Evolutionary conservation across 1,140 invertebrate species (phyloP), one percentile per base, ranked within the genome.

Genomic region (Archivesica marissinica): DNA sequence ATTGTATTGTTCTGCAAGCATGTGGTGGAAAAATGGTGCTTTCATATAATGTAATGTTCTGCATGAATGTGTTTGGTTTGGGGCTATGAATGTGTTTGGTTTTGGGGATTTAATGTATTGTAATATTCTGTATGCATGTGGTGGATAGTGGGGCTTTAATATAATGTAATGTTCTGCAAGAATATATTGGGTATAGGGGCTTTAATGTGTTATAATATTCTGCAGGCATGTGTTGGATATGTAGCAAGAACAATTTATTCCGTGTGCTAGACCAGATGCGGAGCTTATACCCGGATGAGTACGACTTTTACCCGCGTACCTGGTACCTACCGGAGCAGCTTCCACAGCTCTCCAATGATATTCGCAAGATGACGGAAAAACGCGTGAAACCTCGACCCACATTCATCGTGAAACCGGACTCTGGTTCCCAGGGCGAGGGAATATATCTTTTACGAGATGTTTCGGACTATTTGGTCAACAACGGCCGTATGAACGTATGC

Each of bases 401-500:
- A 61, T 95, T 91, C 86, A 95, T 95, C 77, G 93, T 95, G 15
- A 95, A 95, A 87, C 95, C 95, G 7, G 94, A 95, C 86, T 91
- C 90, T 81, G 95, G 95, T 17, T 93, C 94, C 20, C 95, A 95
- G 84, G 95, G 95, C 0, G 94, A 94, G 6, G 95, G 95, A 15
- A 95, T 95, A 56, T 95, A 95, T 85, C 83, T 95, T 13, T 91
- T 95, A 6, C 87, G 92, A 15, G 93, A 94, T 28, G 91, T 94
- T 3, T 80, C 87, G 15, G 90, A 94, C 28, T 94, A 95, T 72
- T 86, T 74, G 9, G 44, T 66, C 6, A 88, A 91, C 72, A 86
- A 74, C 35, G 86, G 88, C 23, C 41, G 84, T 13, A 80, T 84
- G 9, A 93, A 94, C 78, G 91, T 95, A 23, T 90, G 94, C 35